Base-by-base conservation (phyloP, 2,113 vertebrate genomes). In the Notarius quadriscutis region DNA sequence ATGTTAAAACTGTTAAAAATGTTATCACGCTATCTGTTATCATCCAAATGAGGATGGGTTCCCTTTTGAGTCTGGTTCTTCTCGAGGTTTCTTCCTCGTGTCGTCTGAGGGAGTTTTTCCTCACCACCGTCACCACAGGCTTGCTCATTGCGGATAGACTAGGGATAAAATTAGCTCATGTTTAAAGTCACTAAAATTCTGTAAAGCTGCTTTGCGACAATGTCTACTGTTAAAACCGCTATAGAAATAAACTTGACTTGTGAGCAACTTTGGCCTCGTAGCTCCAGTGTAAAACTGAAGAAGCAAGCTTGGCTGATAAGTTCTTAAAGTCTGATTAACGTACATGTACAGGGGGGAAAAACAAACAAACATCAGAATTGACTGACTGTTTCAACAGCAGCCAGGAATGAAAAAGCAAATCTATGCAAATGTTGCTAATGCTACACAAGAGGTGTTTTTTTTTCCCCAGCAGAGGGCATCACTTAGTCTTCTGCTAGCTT, bases 391-490 rank as follows among this genome's bases (percentile, higher is more conserved):
- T 81, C 27, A 41, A 81, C 57, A 63, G 20, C 8, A 65, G 25
- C 48, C 50, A n/a, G 48, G 34, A 62, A 12, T 27, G 1, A 55
- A 75, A 74, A 2, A 62, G 4, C 14, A 20, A 77, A 63, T 53
- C 6, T 27, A 50, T 75, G 71, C 25, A 17, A 75, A 57, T 74
- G 9, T 55, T 58, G 30, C 55, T 85, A 62, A 85, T 20, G 34
- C 30, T 17, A 18, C 22, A 7, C 57, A 67, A 63, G 25, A 85
- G 25, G 15, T 71, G 0, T 5, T 0, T 50, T 50, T 55, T 8
- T 57, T 41, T 6, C 7, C 3, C 30, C 84, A 88, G 71, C 69
- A 91, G 89, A 83, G 88, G 88, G 88, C 86, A 82, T 48, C 55
- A 69, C n/a, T 30, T 51, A 78, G 30, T 63, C 57, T 79, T 75